Base-by-base conservation (phyloP, 1,140 invertebrate species). In the Megathymus violae region DNA sequence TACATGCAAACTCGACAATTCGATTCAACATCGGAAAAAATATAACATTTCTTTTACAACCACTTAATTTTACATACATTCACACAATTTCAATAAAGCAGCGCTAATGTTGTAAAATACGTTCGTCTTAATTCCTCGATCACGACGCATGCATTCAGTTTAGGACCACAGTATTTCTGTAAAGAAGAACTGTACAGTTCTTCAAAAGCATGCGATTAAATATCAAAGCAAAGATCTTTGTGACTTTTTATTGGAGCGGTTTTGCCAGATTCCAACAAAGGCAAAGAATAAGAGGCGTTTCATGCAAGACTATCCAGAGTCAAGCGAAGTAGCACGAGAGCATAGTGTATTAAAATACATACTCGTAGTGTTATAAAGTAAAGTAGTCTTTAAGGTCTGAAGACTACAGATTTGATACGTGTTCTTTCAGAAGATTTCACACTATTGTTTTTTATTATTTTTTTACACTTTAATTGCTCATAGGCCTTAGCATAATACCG, bases 221-320 rank as follows among this genome's bases (percentile, higher is more conserved):
- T 40, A 44, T 25, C 27, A 40, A 22, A 56, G 52, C 52, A 40
- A 56, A 56, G 40, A 58, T 58, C 41, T 46, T 58, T 58, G 25
- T 58, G 25, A 46, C 41, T 58, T 58, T 58, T 58, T 46, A 58
- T 58, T 58, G 54, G 41, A 58, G 54, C 54, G 41, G 22, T 58
- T 58, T 43, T 34, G 25, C 54, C 41, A 58, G 54, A 34, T 58
- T 46, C 25, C 16, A 41, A 58, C 54, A 46, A 58, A 58, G 27
- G 54, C 25, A 40, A 10, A 46, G 31, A 58, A 19, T n/a, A 46
- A 25, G 19, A 43, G 52, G 41, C 54, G 27, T 58, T 58, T 58
- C 34, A 58, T 17, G 44, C 44, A 58, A 31, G 15, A 16, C 40
- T 34, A 58, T 27, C 25, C 15, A 22, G 41, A 34, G 41, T 58